Percentiles rank a stretch among this genome's conserved stretches.
phyloP scores from a whole-genome alignment of 92 coral and sea anemone genomes.

The Pocillopora meandrina region DNA sequence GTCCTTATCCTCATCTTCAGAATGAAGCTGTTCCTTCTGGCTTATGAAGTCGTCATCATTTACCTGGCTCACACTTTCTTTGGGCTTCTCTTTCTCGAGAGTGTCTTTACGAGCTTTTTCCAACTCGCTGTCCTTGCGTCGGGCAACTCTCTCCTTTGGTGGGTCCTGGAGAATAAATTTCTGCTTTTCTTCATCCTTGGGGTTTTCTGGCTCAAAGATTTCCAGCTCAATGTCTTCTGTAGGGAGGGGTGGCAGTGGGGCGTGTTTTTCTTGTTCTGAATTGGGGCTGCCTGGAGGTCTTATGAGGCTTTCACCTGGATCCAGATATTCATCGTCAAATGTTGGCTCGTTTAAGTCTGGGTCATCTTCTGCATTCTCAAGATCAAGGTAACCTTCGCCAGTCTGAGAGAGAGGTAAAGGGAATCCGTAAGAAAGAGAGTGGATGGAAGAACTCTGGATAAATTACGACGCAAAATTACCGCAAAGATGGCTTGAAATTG shows the following conservation, averaged over 20 bases:
- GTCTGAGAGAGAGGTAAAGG: slow-evolving; percentile 31
- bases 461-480: too few relatives aligned
- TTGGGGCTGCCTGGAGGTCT: slow-evolving; percentile 52
- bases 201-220: slow-evolving; percentile 42
- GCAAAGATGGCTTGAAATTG: too few relatives aligned
- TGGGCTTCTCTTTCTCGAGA: slow-evolving; percentile 60
- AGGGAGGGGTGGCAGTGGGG: slow-evolving; percentile 85
- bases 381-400: slow-evolving; percentile 80
- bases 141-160: slow-evolving; percentile 47
- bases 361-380: slow-evolving; percentile 60
- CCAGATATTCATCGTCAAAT: slow-evolving; percentile 59
- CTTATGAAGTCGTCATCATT: slow-evolving; percentile 65
- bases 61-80: slow-evolving; percentile 37
- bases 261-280: slow-evolving; percentile 46
- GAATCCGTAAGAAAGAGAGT: not conserved
- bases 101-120: slow-evolving; percentile 70
- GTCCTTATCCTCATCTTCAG: slow-evolving; percentile 72
- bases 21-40: slow-evolving; percentile 73
- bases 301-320: slow-evolving; percentile 55
- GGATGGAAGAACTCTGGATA: too few relatives aligned
- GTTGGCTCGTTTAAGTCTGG: slow-evolving; percentile 27
- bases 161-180: slow-evolving; percentile 58
- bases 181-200: slow-evolving; percentile 48
- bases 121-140: slow-evolving; percentile 63
- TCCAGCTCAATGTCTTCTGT: slow-evolving; percentile 70